These are phyloP conservation scores for Petroica traversi DNA, from an alignment of 2,113 vertebrate genomes.

Conservation along the genomic window DNA sequence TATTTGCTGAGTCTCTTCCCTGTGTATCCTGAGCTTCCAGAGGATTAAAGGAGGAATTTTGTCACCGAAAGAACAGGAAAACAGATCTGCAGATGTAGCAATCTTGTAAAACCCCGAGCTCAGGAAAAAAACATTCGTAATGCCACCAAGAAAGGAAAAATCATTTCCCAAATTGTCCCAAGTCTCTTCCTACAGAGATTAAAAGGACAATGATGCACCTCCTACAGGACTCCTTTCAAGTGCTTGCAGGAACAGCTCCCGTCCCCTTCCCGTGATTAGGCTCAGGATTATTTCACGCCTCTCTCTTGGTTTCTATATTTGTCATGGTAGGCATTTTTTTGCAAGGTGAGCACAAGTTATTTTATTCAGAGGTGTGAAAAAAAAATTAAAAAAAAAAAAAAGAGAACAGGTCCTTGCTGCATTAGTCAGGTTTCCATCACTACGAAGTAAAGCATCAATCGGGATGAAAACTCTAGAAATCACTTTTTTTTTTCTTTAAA, in stretches of 20 bases:
- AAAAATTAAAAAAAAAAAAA: neutral
- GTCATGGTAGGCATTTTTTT: neutral
- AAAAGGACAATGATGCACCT: constrained; percentile 20
- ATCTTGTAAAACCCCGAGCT: neutral
- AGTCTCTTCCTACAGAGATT: constrained; percentile 3
- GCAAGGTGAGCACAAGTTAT: constrained; percentile 21
- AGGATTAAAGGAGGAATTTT: neutral
- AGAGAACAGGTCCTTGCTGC: neutral
- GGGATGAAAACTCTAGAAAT: constrained; percentile 66
- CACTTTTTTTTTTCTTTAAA: constrained; percentile 27
- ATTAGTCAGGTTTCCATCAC: constrained; percentile 48
- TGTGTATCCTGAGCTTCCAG: neutral
- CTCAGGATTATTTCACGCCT: neutral
- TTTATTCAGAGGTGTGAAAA: neutral
- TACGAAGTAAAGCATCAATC: constrained; percentile 14
- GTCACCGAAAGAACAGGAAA: neutral
- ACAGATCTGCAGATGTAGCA: constrained; percentile 23
- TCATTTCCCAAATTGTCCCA: neutral
- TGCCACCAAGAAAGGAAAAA: neutral
- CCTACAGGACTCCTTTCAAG: neutral
- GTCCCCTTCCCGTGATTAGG: neutral
- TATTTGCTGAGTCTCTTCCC: neutral
- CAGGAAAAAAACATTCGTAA: neutral
- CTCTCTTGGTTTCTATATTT: neutral
- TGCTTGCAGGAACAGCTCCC: neutral